Conservation (phyloP, 2,797 vertebrate species). For the Echeneis naucrates region DNA sequence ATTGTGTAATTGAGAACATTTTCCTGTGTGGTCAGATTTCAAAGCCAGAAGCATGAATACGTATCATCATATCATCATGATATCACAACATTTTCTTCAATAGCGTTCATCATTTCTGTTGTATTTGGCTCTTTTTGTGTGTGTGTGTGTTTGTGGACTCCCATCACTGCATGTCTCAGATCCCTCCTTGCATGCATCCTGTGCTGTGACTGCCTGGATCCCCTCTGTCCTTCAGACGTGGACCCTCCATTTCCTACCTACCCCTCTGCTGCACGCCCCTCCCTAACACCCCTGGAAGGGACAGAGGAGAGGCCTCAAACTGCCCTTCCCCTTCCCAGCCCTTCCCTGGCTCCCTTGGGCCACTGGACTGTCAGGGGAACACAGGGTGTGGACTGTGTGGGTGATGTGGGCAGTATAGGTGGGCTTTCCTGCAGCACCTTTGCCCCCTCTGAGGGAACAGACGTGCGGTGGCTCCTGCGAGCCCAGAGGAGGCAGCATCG, state of each 20-base stretch:
- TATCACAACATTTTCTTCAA: neutral
- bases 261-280: constrained; percentile 42
- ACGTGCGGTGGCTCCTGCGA: constrained; percentile 70
- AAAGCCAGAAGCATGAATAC: neutral
- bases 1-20: neutral
- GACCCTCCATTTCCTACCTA: constrained; percentile 55
- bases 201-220: constrained; percentile 72
- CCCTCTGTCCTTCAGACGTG: constrained; percentile 49
- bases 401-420: constrained; percentile 61
- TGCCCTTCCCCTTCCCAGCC: constrained; percentile 59
- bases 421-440: constrained; percentile 78
- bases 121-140: constrained; percentile 38
- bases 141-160: constrained; percentile 49
- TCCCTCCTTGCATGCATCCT: constrained; percentile 81
- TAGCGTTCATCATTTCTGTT: constrained; percentile 2
- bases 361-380: constrained; percentile 20
- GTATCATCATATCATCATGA: too few relatives aligned
- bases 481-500: constrained; percentile 49
- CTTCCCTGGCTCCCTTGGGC: constrained; percentile 2
- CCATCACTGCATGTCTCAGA: constrained; percentile 75
- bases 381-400: constrained; percentile 12
- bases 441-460: constrained; percentile 65
- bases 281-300: constrained; percentile 60
- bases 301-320: constrained; percentile 69
- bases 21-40: neutral